Conservation (phyloP, 2,797 vertebrate species). For the Cryptoprocta ferox region DNA sequence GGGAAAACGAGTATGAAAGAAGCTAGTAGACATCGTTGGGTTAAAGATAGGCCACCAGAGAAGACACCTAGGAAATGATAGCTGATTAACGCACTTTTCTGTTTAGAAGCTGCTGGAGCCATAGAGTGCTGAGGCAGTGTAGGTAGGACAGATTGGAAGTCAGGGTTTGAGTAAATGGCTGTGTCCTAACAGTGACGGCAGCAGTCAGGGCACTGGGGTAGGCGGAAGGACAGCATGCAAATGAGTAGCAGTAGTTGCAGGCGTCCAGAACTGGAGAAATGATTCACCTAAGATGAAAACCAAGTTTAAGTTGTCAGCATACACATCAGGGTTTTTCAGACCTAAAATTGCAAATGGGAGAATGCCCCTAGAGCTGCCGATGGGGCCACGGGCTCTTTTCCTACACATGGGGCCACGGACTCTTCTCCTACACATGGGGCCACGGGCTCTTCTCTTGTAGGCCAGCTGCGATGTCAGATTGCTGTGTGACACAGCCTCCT, state of each 20-base stretch:
- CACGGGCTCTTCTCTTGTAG: not conserved
- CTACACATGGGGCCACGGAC: too few species aligned
- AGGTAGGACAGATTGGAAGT: not conserved
- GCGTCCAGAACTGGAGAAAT: not conserved
- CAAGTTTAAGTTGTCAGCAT: not conserved
- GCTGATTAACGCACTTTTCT: not conserved
- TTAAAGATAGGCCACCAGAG: not conserved
- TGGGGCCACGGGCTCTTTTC: not conserved
- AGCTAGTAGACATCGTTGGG: not conserved
- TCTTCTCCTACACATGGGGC: not conserved
- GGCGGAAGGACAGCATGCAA: too few species aligned
- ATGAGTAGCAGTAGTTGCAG: not conserved
- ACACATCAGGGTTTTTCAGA: not conserved
- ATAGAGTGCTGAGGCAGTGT: not conserved
- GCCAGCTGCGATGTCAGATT: not conserved
- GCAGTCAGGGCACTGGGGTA: too few species aligned
- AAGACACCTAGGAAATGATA: not conserved
- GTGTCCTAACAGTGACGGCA: accelerated
- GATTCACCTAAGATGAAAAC: not conserved
- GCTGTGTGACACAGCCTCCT: not conserved
- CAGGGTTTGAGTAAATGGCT: not conserved
- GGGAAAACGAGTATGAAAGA: not conserved
- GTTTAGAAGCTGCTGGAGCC: not conserved
- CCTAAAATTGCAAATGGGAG: not conserved
- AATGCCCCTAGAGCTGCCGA: not conserved